Percentiles rank a stretch among this genome's conserved stretches.
These are phyloP conservation scores for Lutraria lutraria DNA, from an alignment of 2,888 invertebrate genomes.

Conservation along the genomic window DNA sequence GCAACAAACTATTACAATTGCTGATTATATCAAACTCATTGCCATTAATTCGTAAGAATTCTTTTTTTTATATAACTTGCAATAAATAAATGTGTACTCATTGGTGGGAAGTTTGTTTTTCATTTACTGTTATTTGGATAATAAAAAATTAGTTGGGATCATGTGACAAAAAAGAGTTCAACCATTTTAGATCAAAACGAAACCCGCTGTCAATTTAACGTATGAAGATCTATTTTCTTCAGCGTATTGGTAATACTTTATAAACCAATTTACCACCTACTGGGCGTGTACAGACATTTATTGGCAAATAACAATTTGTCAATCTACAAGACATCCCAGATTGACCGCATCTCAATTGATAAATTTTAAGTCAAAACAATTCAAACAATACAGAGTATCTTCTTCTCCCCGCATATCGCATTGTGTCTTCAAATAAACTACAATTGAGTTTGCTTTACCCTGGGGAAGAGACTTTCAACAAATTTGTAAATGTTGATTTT, in stretches of 20 bases:
- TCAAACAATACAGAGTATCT: constrained; percentile 32
- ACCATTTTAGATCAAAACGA: too few relatives aligned
- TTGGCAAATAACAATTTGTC: constrained; percentile 64
- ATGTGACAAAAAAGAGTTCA: too few relatives aligned
- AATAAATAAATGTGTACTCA: too few relatives aligned
- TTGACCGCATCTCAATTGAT: constrained; percentile 32
- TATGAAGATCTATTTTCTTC: constrained; percentile 29
- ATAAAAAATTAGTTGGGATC: too few relatives aligned
- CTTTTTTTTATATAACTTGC: too few relatives aligned
- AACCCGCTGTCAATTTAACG: too few relatives aligned
- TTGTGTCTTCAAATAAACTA: constrained; percentile 17
- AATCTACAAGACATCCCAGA: constrained; percentile 40
- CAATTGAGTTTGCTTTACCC: constrained; percentile 35
- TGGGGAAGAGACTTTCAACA: constrained; percentile 34
- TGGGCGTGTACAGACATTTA: constrained; percentile 53
- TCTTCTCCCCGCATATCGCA: constrained; percentile 21
- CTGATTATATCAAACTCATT: too few relatives aligned
- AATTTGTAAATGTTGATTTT: constrained; percentile 49
- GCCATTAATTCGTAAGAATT: too few relatives aligned
- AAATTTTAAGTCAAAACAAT: constrained; percentile 23
- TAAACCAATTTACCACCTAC: constrained; percentile 56
- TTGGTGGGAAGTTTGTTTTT: too few relatives aligned
- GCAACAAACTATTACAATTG: too few relatives aligned
- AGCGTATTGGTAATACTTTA: constrained; percentile 19
- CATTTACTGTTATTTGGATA: too few relatives aligned